phyloP scores from a whole-genome alignment of 2,113 vertebrate genomes.

The Pipra filicauda region DNA sequence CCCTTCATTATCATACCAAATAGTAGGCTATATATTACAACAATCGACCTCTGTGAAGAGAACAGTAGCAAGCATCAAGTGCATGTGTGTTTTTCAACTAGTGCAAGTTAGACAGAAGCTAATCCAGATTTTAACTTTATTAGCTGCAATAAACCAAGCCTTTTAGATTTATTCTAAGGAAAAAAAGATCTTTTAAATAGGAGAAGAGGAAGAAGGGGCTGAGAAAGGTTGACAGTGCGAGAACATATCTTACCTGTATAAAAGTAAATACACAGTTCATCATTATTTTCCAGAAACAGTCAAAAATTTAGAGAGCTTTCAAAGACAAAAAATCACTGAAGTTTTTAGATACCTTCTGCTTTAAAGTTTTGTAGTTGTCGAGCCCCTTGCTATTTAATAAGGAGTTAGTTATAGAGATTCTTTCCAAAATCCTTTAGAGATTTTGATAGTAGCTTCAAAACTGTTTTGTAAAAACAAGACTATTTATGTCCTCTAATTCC shows the following conservation, averaged over 20 bases:
- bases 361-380: neutral
- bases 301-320: neutral
- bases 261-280: neutral
- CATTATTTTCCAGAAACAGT: neutral
- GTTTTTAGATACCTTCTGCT: neutral
- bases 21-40: neutral
- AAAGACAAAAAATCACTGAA: neutral
- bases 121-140: neutral
- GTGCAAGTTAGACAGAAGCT: neutral
- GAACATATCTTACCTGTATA: neutral
- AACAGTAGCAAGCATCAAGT: neutral
- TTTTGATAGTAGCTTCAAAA: neutral
- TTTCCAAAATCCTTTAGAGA: neutral
- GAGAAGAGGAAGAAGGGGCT: neutral
- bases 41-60: neutral
- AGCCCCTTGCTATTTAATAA: neutral
- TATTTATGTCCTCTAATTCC: neutral
- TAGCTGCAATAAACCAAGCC: neutral
- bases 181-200: neutral
- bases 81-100: neutral
- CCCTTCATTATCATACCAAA: neutral
- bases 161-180: neutral
- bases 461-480: neutral
- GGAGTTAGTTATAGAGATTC: neutral
- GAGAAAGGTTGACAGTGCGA: neutral